Evolutionary conservation across 2,888 invertebrate genomes (phyloP).

Genomic region (Oxytorus armatus): DNA sequence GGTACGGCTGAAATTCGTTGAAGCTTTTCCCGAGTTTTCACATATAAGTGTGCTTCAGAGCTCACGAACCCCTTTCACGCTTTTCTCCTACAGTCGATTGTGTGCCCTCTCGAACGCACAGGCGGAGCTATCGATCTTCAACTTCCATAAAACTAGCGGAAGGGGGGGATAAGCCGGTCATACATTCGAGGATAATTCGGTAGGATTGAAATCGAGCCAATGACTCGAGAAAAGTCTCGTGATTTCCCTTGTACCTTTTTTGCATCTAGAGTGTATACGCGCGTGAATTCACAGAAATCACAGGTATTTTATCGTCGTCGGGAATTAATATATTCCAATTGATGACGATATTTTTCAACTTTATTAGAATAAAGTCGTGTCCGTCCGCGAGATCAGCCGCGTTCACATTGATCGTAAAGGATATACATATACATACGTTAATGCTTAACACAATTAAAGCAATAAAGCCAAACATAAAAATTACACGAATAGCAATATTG

Average conservation of each 20-base stretch:
- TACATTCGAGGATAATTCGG: constrained; percentile 68
- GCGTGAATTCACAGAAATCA: constrained; percentile 53
- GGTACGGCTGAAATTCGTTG: constrained; percentile 39
- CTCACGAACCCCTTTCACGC: constrained; percentile 31
- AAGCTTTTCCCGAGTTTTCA: constrained; percentile 56
- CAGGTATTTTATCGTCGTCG: constrained; percentile 55
- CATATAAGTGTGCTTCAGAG: constrained; percentile 55
- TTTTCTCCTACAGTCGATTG: constrained; percentile 47
- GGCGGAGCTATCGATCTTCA: constrained; percentile 65
- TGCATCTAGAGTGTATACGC: constrained; percentile 43
- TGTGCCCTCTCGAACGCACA: constrained; percentile 47
- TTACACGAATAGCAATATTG: constrained; percentile 1
- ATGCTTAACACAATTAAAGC: background rate
- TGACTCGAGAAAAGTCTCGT: constrained; percentile 66
- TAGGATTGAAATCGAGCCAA: constrained; percentile 69
- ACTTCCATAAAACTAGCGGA: constrained; percentile 68
- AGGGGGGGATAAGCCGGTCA: constrained; percentile 68
- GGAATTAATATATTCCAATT: constrained; percentile 41
- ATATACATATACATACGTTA: background rate
- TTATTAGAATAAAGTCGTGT: background rate
- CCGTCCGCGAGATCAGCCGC: background rate
- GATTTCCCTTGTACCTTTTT: constrained; percentile 58
- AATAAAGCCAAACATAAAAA: background rate
- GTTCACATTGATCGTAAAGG: background rate
- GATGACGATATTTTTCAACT: constrained; percentile 33